Percentiles rank a stretch among this genome's conserved stretches.
phyloP scores from a whole-genome alignment of 2,888 invertebrate genomes.

The Ommatoiulus sabulosus region DNA sequence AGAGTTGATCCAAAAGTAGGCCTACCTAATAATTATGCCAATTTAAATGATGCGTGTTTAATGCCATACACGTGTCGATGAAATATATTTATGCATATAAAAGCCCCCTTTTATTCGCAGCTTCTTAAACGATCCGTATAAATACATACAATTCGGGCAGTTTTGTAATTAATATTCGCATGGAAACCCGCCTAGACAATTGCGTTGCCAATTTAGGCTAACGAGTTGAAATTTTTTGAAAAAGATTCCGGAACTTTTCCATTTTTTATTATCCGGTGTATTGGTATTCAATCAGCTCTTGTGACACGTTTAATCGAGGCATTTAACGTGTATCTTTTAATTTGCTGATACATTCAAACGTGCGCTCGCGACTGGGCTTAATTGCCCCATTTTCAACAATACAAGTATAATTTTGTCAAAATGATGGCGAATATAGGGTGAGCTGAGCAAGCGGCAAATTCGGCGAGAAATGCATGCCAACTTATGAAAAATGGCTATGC shows the following conservation, averaged over 20 bases:
- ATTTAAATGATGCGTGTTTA: neutral
- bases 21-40: neutral
- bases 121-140: neutral
- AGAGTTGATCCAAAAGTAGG: neutral
- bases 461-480: neutral
- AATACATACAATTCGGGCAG: neutral
- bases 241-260: neutral
- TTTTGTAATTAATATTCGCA: neutral
- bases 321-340: neutral
- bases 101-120: neutral
- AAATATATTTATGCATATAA: constrained; percentile 13
- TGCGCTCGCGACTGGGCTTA: neutral
- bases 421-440: neutral
- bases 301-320: constrained; percentile 10
- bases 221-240: constrained; percentile 30
- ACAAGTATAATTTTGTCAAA: neutral
- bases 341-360: neutral
- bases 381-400: constrained; percentile 36
- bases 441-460: neutral
- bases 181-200: neutral
- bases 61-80: constrained; percentile 22
- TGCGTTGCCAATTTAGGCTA: constrained; percentile 19
- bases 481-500: neutral
- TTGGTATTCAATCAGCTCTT: neutral
- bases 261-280: neutral